Conservation (phyloP, 2,888 invertebrate species). For the Pterobdella sp. region DNA sequence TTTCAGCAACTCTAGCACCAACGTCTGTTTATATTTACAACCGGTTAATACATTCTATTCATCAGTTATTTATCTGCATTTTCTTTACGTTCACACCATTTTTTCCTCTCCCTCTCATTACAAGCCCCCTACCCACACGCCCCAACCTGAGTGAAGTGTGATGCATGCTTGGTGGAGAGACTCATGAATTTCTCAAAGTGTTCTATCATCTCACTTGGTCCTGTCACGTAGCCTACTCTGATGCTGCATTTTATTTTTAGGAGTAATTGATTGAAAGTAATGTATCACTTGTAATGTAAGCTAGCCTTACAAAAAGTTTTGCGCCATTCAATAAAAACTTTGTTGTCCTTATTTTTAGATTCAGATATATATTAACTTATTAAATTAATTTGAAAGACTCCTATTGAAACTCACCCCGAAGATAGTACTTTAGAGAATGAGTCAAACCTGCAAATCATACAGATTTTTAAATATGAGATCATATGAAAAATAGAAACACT, state of each 20-base stretch:
- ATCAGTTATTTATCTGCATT: too few relatives aligned
- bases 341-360: too few relatives aligned
- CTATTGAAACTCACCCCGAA: conserved; percentile 43
- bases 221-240: conserved; percentile 68
- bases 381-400: neutral
- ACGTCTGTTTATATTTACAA: too few relatives aligned
- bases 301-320: too few relatives aligned
- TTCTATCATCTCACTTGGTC: conserved; percentile 61
- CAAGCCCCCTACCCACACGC: too few relatives aligned
- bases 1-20: conserved; percentile 34
- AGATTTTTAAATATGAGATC: neutral
- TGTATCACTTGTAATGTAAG: too few relatives aligned
- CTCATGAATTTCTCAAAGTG: conserved; percentile 65
- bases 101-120: too few relatives aligned
- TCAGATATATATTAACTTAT: too few relatives aligned
- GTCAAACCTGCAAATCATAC: conserved; percentile 61
- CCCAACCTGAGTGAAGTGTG: conserved; percentile 61
- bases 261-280: too few relatives aligned
- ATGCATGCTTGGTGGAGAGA: conserved; percentile 61
- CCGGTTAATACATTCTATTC: too few relatives aligned
- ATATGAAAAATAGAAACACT: neutral
- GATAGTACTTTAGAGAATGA: conserved; percentile 63
- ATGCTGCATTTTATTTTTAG: conserved; percentile 56
- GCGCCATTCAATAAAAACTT: too few relatives aligned
- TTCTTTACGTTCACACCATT: too few relatives aligned